A percentile compares a stretch with the other conserved stretches of the same genome.
These are phyloP conservation scores for Willisornis vidua DNA, from an alignment of 2,113 vertebrate species.

Conservation along the genomic window DNA sequence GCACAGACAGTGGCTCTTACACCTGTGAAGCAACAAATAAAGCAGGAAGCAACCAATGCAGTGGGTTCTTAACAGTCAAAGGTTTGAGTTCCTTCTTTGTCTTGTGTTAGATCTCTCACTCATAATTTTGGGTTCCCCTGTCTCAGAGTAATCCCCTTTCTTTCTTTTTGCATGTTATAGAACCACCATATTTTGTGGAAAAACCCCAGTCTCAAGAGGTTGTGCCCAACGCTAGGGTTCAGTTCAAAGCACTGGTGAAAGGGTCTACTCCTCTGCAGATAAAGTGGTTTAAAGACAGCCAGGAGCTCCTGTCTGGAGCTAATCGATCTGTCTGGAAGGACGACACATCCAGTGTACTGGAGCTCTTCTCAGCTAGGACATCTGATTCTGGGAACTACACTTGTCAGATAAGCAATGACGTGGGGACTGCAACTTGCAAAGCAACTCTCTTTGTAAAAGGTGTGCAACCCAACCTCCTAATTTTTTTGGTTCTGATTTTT, in stretches of 20 bases:
- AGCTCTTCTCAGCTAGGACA: constrained; percentile 89
- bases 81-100: constrained; percentile 77
- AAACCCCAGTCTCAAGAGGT: constrained; percentile 90
- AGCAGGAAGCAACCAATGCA: constrained; percentile 92
- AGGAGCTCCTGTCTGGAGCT: constrained; percentile 85
- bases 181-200: constrained; percentile 91
- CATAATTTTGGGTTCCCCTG: background rate
- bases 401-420: constrained; percentile 94
- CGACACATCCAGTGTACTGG: constrained; percentile 86
- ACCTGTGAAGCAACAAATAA: constrained; percentile 92
- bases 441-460: constrained; percentile 95
- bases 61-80: constrained; percentile 90
- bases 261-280: constrained; percentile 90
- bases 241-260: constrained; percentile 86
- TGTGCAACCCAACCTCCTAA: constrained; percentile 57
- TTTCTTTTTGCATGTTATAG: constrained; percentile 72
- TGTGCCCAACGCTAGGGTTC: constrained; percentile 87
- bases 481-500: background rate
- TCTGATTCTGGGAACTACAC: constrained; percentile 90
- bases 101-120: background rate
- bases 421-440: constrained; percentile 88
- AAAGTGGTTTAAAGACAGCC: constrained; percentile 96
- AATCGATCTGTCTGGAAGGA: constrained; percentile 89
- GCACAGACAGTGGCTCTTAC: constrained; percentile 88
- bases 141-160: constrained; percentile 14